These are phyloP conservation scores for Pseudoips prasinana DNA, from an alignment of 2,888 invertebrate genomes.

Conservation along the genomic window DNA sequence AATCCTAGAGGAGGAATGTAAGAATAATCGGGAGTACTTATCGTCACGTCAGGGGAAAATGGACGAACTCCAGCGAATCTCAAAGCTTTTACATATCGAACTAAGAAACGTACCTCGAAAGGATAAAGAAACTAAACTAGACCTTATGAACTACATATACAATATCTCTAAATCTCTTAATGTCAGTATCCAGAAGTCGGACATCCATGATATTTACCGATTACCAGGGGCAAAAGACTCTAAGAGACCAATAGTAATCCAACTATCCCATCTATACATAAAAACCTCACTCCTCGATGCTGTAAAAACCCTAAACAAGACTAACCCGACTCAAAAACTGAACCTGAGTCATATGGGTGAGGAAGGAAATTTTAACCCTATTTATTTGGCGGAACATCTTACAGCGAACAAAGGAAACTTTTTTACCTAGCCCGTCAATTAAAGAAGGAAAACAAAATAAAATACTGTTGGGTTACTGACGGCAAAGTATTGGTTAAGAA, in stretches of 20 bases:
- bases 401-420: not conserved
- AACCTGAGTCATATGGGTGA: not conserved
- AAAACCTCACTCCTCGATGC: not conserved
- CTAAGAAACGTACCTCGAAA: not conserved
- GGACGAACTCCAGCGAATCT: not conserved
- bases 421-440: not conserved
- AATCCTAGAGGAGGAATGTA: not conserved
- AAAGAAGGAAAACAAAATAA: no score
- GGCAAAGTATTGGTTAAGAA: no score
- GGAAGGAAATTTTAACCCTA: not conserved
- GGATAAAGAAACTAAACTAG: no score
- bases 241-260: not conserved
- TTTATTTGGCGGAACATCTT: no score
- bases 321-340: not conserved
- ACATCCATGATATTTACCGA: not conserved
- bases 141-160: not conserved
- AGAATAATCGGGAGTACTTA: not conserved
- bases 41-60: not conserved
- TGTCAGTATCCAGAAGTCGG: not conserved
- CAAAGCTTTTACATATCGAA: not conserved
- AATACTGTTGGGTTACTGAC: no score
- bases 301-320: not conserved
- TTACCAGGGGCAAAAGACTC: not conserved
- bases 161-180: not conserved
- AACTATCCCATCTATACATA: not conserved